phyloP scores from a whole-genome alignment of 2,888 invertebrate genomes.

The Dorcus parallelipipedus region DNA sequence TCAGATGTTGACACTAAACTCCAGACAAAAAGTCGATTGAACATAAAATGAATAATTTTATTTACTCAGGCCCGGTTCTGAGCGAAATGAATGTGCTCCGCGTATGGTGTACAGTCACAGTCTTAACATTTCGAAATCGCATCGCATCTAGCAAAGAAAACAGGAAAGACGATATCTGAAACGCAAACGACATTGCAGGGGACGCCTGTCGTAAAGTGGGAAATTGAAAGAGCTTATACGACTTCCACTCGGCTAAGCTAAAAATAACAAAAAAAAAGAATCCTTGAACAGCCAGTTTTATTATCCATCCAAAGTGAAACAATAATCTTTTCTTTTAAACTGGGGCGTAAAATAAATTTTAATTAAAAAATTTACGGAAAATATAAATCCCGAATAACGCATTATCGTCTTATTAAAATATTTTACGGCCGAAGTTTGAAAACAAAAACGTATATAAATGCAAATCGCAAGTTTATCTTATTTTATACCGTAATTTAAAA shows the following conservation, averaged over 20 bases:
- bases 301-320: constrained; percentile 23
- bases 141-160: constrained; percentile 35
- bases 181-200: constrained; percentile 34
- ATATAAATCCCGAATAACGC: constrained; percentile 12
- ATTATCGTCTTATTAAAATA: constrained; percentile 31
- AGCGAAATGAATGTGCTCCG: background rate
- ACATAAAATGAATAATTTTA: no score
- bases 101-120: constrained; percentile 24
- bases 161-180: constrained; percentile 38
- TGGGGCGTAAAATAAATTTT: constrained; percentile 26
- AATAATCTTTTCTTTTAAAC: constrained; percentile 20
- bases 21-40: no score
- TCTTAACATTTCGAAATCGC: constrained; percentile 29
- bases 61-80: no score
- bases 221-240: constrained; percentile 39
- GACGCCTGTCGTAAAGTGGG: constrained; percentile 36
- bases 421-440: constrained; percentile 33
- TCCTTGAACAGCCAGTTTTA: constrained; percentile 21
- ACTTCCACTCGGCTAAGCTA: constrained; percentile 32
- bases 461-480: constrained; percentile 44
- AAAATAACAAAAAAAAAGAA: constrained; percentile 32
- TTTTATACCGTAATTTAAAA: constrained; percentile 41
- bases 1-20: no score
- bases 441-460: constrained; percentile 42
- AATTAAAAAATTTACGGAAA: constrained; percentile 25